Conservation (phyloP, 2,797 vertebrate species). For the Leuciscus waleckii region DNA sequence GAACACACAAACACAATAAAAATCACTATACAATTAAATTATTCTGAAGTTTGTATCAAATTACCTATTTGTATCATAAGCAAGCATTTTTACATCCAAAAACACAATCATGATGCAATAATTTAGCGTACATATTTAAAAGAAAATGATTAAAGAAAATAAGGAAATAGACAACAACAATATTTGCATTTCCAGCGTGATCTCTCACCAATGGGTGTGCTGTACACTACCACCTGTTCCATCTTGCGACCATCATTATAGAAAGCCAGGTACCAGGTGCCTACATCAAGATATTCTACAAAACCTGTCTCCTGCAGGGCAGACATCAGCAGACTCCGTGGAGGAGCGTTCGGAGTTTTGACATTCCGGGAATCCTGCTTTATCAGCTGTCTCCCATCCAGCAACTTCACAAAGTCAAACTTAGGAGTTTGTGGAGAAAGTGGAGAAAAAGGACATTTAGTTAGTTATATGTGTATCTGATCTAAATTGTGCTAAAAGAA, state of each 20-base stretch:
- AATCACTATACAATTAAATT: background rate
- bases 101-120: background rate
- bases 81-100: background rate
- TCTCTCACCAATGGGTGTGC: slow-evolving; percentile 83
- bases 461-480: background rate
- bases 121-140: background rate
- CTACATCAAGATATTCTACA: slow-evolving; percentile 89
- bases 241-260: slow-evolving; percentile 90
- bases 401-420: slow-evolving; percentile 91
- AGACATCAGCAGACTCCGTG: slow-evolving; percentile 82
- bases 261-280: slow-evolving; percentile 88
- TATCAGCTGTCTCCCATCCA: slow-evolving; percentile 88
- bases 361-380: slow-evolving; percentile 81
- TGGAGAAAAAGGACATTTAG: slow-evolving; percentile 52
- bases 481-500: slow-evolving; percentile 23
- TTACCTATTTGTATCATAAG: background rate
- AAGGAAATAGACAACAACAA: background rate
- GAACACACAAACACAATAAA: slow-evolving; percentile 47
- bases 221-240: slow-evolving; percentile 87
- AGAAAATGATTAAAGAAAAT: background rate
- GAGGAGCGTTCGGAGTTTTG: slow-evolving; percentile 77
- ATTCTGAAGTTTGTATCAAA: background rate
- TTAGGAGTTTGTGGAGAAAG: slow-evolving; percentile 48
- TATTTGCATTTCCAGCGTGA: background rate
- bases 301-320: slow-evolving; percentile 87